A percentile compares a stretch with the other conserved stretches of the same genome.
These are phyloP conservation scores for Enteromius thamalakanensis DNA, from an alignment of 2,797 vertebrate genomes.

Conservation along the genomic window DNA sequence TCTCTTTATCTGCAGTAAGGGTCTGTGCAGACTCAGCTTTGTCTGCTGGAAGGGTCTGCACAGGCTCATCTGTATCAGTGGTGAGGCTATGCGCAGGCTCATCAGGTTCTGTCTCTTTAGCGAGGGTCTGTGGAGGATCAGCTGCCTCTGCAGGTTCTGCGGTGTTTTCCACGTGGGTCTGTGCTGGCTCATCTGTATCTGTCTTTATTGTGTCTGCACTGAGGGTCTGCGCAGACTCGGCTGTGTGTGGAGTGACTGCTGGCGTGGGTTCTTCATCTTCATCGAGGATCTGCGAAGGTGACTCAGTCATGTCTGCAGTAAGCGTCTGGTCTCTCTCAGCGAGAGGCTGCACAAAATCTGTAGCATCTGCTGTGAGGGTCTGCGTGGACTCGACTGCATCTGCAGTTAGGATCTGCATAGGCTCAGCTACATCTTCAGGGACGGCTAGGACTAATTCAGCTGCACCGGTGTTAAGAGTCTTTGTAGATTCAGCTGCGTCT, in stretches of 20 bases:
- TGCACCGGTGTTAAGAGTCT: not conserved
- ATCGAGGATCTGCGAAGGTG: too few species aligned
- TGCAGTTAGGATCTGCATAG: not conserved
- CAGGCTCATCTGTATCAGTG: not conserved
- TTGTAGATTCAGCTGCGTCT: not conserved
- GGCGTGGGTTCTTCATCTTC: not conserved
- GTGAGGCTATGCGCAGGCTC: not conserved
- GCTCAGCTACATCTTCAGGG: not conserved
- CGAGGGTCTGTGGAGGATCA: not conserved
- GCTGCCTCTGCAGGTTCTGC: not conserved
- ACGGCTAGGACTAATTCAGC: not conserved
- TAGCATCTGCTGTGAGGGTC: not conserved
- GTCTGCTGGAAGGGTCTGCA: not conserved
- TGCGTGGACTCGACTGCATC: accelerated
- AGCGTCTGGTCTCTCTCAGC: not conserved
- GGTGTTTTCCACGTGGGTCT: too few species aligned
- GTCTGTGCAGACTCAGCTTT: not conserved
- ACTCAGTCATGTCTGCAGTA: not conserved
- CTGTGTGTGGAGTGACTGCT: not conserved
- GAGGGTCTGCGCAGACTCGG: not conserved
- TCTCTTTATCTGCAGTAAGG: accelerated
- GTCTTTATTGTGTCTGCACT: not conserved
- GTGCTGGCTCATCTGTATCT: too few species aligned
- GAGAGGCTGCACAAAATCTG: not conserved
- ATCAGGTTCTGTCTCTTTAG: not conserved